Base-by-base conservation (phyloP, 2,888 invertebrate genomes). In the Cerastis rubricosa region DNA sequence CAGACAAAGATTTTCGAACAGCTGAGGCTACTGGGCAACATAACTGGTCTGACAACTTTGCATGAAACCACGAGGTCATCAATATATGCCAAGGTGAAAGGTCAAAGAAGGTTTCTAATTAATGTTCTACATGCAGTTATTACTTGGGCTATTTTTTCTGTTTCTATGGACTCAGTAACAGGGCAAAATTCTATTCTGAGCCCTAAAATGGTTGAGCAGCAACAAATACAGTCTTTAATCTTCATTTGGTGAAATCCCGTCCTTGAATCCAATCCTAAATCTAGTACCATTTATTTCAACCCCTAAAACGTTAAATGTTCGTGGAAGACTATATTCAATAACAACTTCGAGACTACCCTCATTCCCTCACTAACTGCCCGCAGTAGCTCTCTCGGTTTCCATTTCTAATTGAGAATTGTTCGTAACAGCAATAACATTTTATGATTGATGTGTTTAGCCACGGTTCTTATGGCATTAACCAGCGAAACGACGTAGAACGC, bases 371-470 rank as follows among this genome's bases (percentile, higher is more conserved):
- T 59, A 61, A 71, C 49, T 49, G 35, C 51, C 69, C 66, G 57
- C 70, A 84, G 81, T 80, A 78, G 78, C 83, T 80, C 71, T 69
- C 72, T 71, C 85, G 84, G 87, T 72, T 75, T 76, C 84, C 81
- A 83, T 71, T 81, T 91, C 92, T 92, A 93, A 94, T 94, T 94
- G 91, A 90, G 89, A 87, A 88, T 89, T 87, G 87, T 89, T 90
- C 90, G 89, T 88, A 89, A 89, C 88, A 90, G 89, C 91, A 90
- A 92, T 93, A 92, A 92, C 91, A 88, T 92, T 93, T 93, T 92
- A 93, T 94, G 94, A 94, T 94, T 92, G 92, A 94, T 94, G 92
- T 92, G 92, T 93, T 93, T 92, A 92, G 90, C 92, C 89, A 89
- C 85, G 84, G 87, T 87, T 86, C 85, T 86, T 90, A 90, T 89